Evolutionary conservation across 2,888 invertebrate species (phyloP).

Genomic region (Andrena trimmerana): DNA sequence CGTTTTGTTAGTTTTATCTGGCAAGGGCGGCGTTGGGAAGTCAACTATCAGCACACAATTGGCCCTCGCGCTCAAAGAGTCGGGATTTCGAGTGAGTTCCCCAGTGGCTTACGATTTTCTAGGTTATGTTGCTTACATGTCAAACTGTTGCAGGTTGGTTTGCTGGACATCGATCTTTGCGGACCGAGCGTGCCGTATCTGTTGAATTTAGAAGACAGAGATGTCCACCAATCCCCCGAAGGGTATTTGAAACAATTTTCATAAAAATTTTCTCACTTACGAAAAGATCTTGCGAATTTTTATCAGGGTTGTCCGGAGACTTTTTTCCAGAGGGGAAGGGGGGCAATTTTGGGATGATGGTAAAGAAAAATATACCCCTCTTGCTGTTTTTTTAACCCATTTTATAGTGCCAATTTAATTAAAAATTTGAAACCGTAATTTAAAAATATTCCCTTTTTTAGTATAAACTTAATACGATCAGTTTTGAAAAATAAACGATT

Average conservation of each 20-base stretch:
- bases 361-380: no score
- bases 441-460: no score
- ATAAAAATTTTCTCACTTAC: neutral
- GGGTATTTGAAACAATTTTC: slow-evolving; percentile 87
- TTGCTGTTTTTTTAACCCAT: no score
- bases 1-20: slow-evolving; percentile 96
- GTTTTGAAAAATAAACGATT: no score
- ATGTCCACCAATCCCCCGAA: slow-evolving; percentile 94
- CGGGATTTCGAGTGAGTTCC: slow-evolving; percentile 90
- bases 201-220: slow-evolving; percentile 93
- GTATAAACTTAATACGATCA: no score
- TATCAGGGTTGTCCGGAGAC: neutral
- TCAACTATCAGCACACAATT: slow-evolving; percentile 98
- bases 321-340: no score
- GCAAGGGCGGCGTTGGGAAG: slow-evolving; percentile 99
- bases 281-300: neutral
- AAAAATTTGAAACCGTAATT: no score
- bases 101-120: neutral
- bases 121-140: slow-evolving; percentile 51
- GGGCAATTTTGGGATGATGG: no score
- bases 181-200: slow-evolving; percentile 97
- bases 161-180: slow-evolving; percentile 97
- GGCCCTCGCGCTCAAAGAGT: slow-evolving; percentile 93
- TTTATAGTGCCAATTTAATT: no score
- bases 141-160: slow-evolving; percentile 90